phyloP scores from a whole-genome alignment of 2,113 vertebrate species.

The Pseudois nayaur region DNA sequence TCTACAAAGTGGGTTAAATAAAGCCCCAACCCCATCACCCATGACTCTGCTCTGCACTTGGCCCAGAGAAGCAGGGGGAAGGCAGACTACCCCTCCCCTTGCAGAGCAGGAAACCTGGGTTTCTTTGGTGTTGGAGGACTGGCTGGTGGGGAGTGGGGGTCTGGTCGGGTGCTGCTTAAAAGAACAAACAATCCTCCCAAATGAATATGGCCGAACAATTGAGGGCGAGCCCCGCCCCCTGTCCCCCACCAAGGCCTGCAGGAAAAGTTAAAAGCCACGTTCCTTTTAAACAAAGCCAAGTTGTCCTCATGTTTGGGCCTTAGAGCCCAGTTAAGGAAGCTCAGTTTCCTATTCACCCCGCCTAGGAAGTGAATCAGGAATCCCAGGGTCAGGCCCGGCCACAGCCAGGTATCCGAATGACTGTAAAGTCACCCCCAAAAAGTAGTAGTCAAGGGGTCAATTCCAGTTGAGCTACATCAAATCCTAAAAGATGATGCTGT shows the following conservation, averaged over 20 bases:
- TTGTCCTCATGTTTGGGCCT: not conserved
- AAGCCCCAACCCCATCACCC: not conserved
- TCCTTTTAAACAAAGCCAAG: slow-evolving; percentile 60
- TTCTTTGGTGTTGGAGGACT: not conserved
- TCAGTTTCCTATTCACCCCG: not conserved
- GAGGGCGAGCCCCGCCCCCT: not conserved
- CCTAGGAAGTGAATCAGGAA: slow-evolving; percentile 40
- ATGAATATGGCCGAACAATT: not conserved
- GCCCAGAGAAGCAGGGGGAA: not conserved
- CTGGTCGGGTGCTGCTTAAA: not conserved
- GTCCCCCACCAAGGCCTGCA: not conserved
- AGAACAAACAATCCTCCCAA: not conserved
- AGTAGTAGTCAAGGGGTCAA: not conserved
- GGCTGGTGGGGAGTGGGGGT: not conserved
- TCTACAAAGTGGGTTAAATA: not conserved
- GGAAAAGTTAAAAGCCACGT: slow-evolving; percentile 17
- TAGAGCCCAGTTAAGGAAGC: slow-evolving; percentile 1
- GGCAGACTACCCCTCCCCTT: not conserved
- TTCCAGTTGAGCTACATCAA: not conserved
- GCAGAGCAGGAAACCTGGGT: not conserved
- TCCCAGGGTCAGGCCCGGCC: not conserved
- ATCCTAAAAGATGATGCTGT: not conserved
- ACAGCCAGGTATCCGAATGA: slow-evolving; percentile 18
- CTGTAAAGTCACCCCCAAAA: not conserved
- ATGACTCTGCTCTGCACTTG: not conserved